Conservation (phyloP, 2,888 invertebrate species). For the Tubulanus polymorphus region DNA sequence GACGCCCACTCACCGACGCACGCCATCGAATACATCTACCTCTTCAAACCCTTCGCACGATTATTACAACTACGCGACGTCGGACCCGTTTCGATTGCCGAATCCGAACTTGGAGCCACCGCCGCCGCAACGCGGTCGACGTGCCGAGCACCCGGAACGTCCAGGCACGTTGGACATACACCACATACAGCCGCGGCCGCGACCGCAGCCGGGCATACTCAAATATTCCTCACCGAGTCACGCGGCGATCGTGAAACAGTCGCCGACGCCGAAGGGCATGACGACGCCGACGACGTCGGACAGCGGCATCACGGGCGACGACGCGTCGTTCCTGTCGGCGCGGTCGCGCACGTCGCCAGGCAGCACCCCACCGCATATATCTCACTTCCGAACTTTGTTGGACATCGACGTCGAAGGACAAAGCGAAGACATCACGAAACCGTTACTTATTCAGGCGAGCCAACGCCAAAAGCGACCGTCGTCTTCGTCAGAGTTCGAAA, state of each 20-base stretch:
- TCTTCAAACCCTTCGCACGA: conserved; percentile 52
- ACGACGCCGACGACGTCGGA: conserved; percentile 21
- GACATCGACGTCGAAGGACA: conserved; percentile 53
- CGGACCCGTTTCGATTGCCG: conserved; percentile 11
- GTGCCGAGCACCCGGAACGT: conserved; percentile 55
- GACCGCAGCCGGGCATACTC: conserved; percentile 2
- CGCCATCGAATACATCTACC: conserved; percentile 72
- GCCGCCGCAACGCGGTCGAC: conserved; percentile 29
- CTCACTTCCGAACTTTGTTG: conserved; percentile 45
- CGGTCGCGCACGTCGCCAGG: conserved; percentile 60
- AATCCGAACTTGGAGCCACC: conserved; percentile 9
- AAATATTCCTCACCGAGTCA: conserved; percentile 19
- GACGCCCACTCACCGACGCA: conserved; percentile 64
- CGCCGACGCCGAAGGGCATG: conserved; percentile 10
- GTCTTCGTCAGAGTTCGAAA: too few relatives aligned
- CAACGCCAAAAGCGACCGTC: too few relatives aligned
- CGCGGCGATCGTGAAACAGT: conserved; percentile 14
- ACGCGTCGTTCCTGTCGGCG: conserved; percentile 83
- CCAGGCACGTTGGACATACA: conserved; percentile 62
- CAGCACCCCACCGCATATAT: conserved; percentile 45
- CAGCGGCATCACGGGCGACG: conserved; percentile 74
- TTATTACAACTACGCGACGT: conserved; percentile 12
- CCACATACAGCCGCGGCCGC: conserved; percentile 50
- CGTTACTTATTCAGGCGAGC: too few relatives aligned
- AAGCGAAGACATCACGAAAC: conserved; percentile 43